These are phyloP conservation scores for Dendrocincla fuliginosa DNA, from an alignment of 2,797 vertebrate genomes.

Conservation along the genomic window DNA sequence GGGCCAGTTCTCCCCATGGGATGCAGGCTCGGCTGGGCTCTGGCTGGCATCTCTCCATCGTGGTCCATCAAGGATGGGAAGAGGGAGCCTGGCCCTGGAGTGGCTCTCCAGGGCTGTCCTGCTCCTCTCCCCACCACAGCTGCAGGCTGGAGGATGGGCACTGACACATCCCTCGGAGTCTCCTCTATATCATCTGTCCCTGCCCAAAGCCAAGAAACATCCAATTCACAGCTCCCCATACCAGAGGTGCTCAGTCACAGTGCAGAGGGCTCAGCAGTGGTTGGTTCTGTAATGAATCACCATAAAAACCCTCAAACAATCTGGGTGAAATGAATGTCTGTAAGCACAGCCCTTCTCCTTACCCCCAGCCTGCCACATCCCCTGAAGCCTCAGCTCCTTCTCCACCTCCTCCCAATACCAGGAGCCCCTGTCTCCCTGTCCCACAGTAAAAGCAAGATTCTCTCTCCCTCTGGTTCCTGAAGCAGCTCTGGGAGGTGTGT, in stretches of 20 bases:
- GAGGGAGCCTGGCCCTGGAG: rapidly evolving
- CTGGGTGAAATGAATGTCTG: background rate
- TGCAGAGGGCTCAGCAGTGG: rapidly evolving
- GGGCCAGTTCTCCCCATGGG: background rate
- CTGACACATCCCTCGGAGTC: rapidly evolving
- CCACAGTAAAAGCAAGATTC: no score
- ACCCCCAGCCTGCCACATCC: background rate
- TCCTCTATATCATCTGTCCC: rapidly evolving
- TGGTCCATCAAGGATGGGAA: background rate
- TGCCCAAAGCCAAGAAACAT: background rate
- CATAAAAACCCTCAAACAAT: background rate
- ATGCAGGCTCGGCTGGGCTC: background rate
- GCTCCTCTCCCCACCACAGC: background rate
- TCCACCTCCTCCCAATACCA: background rate
- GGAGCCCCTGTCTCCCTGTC: background rate
- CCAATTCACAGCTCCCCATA: rapidly evolving
- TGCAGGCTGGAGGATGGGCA: background rate
- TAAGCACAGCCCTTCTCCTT: background rate
- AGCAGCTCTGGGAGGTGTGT: no score
- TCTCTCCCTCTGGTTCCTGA: background rate
- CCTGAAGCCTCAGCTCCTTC: background rate
- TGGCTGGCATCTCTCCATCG: rapidly evolving
- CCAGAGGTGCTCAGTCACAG: background rate
- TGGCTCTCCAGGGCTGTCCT: background rate
- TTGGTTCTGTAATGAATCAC: background rate